A percentile compares a stretch with the other conserved stretches of the same genome.
Evolutionary conservation across 2,113 vertebrate species (phyloP).

Genomic region (Isichthys henryi): DNA sequence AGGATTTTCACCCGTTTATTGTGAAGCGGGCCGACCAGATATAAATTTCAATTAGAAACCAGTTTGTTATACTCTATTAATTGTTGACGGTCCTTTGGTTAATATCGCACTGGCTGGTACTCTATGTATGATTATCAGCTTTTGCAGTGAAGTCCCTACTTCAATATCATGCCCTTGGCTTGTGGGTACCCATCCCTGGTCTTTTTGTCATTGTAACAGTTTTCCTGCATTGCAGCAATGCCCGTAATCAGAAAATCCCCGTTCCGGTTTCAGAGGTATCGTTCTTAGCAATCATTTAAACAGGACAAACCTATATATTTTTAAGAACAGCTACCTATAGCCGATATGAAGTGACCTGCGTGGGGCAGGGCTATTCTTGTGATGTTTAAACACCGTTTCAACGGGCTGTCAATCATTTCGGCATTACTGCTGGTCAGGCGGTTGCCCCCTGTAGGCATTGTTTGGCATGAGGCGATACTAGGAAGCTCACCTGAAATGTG

Average conservation of each 20-base stretch:
- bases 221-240: neutral
- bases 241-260: neutral
- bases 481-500: neutral
- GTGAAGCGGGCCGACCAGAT: conserved; percentile 44
- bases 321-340: neutral
- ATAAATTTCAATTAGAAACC: conserved; percentile 61
- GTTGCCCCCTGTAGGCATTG: conserved; percentile 32
- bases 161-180: neutral
- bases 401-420: neutral
- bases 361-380: neutral
- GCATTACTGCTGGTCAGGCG: conserved; percentile 9
- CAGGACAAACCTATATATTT: neutral
- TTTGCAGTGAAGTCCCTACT: neutral
- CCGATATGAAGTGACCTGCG: neutral
- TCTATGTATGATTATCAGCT: neutral
- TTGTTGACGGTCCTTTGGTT: conserved; percentile 13
- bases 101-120: conserved; percentile 25
- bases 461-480: conserved; percentile 45
- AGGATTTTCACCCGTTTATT: conserved; percentile 62
- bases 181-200: neutral
- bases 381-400: neutral
- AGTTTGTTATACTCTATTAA: conserved; percentile 46
- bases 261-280: neutral
- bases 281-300: neutral
- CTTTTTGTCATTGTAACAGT: neutral